A percentile compares a stretch with the other conserved stretches of the same genome.
Evolutionary conservation across 2,797 vertebrate species (phyloP).

Genomic region (Danio choprae): DNA sequence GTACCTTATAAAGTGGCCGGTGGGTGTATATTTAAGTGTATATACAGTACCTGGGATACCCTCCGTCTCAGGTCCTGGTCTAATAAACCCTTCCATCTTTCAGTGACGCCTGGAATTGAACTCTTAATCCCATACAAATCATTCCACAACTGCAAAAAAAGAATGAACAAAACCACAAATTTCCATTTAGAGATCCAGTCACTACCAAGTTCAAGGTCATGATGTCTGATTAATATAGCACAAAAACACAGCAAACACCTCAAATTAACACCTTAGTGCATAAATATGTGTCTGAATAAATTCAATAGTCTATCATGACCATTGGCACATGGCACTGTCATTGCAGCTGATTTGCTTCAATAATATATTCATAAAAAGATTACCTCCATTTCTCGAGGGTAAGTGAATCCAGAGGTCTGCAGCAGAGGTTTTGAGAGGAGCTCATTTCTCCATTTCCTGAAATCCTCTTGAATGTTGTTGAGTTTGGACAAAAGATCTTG

Average conservation of each 20-base stretch:
- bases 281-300: background rate
- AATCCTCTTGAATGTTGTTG: background rate
- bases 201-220: background rate
- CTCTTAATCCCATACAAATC: constrained; percentile 68
- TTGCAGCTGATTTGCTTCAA: too few species aligned
- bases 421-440: constrained; percentile 56
- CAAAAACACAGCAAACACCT: background rate
- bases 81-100: constrained; percentile 63
- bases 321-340: too few species aligned
- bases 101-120: constrained; percentile 62
- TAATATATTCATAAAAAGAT: too few species aligned
- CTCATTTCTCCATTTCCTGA: constrained; percentile 62
- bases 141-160: constrained; percentile 74
- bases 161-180: background rate
- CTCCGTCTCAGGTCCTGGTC: constrained; percentile 70
- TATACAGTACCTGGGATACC: constrained; percentile 66
- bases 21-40: background rate
- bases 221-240: background rate
- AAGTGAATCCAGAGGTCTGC: constrained; percentile 15
- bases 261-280: background rate
- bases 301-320: background rate
- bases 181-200: background rate
- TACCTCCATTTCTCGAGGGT: constrained; percentile 73
- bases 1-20: too few species aligned
- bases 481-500: constrained; percentile 39